Evolutionary conservation across 1,140 invertebrate species (phyloP).

Genomic region (Orchestia grillus): DNA sequence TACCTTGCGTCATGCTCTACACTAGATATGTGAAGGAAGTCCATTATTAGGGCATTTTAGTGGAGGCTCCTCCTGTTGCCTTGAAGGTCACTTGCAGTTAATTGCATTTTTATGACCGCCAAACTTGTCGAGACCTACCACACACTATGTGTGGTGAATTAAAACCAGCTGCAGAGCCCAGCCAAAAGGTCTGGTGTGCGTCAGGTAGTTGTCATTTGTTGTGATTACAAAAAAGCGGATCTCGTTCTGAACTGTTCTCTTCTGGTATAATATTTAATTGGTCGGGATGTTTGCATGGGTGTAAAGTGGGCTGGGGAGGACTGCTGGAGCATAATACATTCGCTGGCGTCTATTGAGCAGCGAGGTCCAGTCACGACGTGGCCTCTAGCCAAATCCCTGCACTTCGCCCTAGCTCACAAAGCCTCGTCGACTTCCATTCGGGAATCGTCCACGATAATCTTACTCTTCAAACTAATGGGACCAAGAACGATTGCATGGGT

Average conservation of each 20-base stretch:
- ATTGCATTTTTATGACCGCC: conserved; percentile 33
- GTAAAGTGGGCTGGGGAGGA: conserved; percentile 37
- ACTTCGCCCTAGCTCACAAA: conserved; percentile 10
- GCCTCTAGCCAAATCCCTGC: conserved; percentile 36
- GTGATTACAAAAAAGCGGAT: not conserved
- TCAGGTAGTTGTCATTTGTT: conserved; percentile 26
- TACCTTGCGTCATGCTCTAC: not conserved
- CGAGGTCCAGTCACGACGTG: conserved; percentile 51
- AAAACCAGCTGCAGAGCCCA: not conserved
- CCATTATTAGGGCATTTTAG: conserved; percentile 27
- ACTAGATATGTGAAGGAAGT: conserved; percentile 8
- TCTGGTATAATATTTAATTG: conserved; percentile 44
- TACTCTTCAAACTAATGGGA: not conserved
- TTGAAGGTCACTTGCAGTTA: conserved; percentile 33
- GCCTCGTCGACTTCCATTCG: conserved; percentile 11
- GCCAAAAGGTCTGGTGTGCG: not conserved
- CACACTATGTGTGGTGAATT: not conserved
- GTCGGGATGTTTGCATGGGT: conserved; percentile 49
- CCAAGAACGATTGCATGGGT: not conserved
- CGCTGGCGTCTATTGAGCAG: conserved; percentile 53
- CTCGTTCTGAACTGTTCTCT: conserved; percentile 30
- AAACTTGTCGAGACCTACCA: conserved; percentile 4
- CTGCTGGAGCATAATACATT: conserved; percentile 55
- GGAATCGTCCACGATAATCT: not conserved
- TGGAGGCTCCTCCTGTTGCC: conserved; percentile 15